Conservation (phyloP, 2,797 vertebrate species). For the Poeciliopsis infans region DNA sequence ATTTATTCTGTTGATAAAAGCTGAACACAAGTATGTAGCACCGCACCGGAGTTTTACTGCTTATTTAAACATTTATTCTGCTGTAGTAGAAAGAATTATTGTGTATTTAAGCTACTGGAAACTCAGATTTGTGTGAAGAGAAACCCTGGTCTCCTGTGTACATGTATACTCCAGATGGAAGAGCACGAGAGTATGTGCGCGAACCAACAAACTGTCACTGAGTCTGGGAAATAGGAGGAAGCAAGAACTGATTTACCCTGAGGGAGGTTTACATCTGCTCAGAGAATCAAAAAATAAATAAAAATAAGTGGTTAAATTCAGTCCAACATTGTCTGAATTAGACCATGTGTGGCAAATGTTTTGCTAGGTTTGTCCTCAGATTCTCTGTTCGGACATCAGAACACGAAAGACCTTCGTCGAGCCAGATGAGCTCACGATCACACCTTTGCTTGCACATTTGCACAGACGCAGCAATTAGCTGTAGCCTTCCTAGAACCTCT, state of each 20-base stretch:
- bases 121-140: background rate
- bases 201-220: background rate
- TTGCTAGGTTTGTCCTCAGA: constrained; percentile 2
- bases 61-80: constrained; percentile 1
- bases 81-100: background rate
- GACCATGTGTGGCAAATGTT: constrained; percentile 1
- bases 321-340: background rate
- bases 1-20: background rate
- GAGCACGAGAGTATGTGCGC: background rate
- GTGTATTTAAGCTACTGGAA: background rate
- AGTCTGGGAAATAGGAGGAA: background rate
- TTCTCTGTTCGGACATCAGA: constrained; percentile 37
- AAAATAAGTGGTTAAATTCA: background rate
- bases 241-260: background rate
- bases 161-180: background rate
- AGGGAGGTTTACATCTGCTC: background rate
- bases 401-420: constrained; percentile 40
- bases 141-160: background rate
- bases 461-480: background rate
- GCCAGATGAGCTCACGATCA: constrained; percentile 33
- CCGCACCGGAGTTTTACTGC: background rate
- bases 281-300: background rate
- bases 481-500: constrained; percentile 3
- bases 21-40: background rate
- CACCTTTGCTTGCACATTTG: constrained; percentile 23